Base-by-base conservation (phyloP, 2,888 invertebrate genomes). In the Kuschelorhynchus macadamiae region DNA sequence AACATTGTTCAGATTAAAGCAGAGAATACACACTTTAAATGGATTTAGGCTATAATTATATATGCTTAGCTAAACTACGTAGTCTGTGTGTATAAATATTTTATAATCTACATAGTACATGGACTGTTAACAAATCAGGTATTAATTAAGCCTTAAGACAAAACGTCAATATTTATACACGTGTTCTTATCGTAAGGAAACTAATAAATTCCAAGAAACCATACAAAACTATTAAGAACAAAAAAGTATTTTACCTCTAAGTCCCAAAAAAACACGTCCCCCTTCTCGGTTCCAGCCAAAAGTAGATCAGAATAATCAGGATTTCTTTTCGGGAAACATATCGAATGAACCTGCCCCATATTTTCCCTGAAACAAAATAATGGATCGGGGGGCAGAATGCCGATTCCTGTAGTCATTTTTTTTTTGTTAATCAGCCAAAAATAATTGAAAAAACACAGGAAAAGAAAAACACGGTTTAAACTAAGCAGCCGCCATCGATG, bases 231-330 rank as follows among this genome's bases (percentile, higher is more conserved):
- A n/a, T n/a, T n/a, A n/a, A n/a, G n/a, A n/a, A n/a, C n/a, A n/a
- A n/a, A n/a, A n/a, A n/a, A n/a, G n/a, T n/a, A n/a, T n/a, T n/a
- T 81, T 85, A 93, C 93, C 86, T 91, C 89, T 81, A 94, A 86
- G 85, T 93, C 91, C 91, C 92, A 94, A 80, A 92, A 87, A 83
- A 91, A 90, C 75, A 93, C 88, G 78, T 86, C 88, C 75, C 94
- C 94, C 81, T 88, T 89, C 80, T 90, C 88, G 30, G 91, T 90
- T 67, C 92, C 92, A 76, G 91, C 91, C 79, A 92, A 87, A 77
- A 94, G 85, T 50, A 73, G 71, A 79, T 89, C 88, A 72, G 87
- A 86, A 75, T 86, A 86, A 71, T 87, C 87, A 72, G 85, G 85
- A 76, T 86, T 82, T 44, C 76, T 73, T 81, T 85, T 86, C 80